Conservation (phyloP, 2,113 vertebrate species). For the Hirundichthys speculiger region DNA sequence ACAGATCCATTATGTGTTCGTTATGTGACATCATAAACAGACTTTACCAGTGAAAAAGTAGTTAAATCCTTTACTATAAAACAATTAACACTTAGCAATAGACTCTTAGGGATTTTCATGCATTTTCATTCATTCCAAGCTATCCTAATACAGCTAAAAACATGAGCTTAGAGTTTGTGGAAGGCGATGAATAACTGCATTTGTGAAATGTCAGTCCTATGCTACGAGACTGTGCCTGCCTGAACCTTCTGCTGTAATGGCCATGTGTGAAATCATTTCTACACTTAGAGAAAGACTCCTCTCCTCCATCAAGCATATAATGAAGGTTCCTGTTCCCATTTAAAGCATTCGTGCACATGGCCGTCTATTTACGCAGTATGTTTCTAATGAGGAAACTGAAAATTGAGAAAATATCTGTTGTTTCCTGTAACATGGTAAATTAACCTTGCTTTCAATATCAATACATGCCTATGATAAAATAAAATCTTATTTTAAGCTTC, state of each 20-base stretch:
- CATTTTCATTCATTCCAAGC: too few relatives aligned
- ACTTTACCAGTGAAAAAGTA: too few relatives aligned
- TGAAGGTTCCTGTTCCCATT: conserved; percentile 73
- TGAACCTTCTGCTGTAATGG: conserved; percentile 44
- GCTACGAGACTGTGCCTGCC: conserved; percentile 7
- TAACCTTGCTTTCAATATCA: background rate
- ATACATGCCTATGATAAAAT: too few relatives aligned
- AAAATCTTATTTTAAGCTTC: too few relatives aligned
- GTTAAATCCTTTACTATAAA: too few relatives aligned
- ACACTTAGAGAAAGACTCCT: conserved; percentile 54
- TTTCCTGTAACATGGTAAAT: background rate
- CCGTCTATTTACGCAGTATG: conserved; percentile 13
- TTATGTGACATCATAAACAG: too few relatives aligned
- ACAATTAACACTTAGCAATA: too few relatives aligned
- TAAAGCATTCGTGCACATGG: conserved; percentile 55
- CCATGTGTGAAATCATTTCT: conserved; percentile 62
- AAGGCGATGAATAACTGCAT: conserved; percentile 21
- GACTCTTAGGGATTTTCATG: too few relatives aligned
- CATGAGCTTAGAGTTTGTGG: conserved; percentile 1
- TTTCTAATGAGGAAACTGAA: conserved; percentile 27
- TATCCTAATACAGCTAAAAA: background rate
- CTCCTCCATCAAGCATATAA: conserved; percentile 60
- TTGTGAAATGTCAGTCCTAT: conserved; percentile 13
- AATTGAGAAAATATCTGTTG: conserved; percentile 16
- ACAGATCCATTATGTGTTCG: too few relatives aligned